A percentile compares a stretch with the other conserved stretches of the same genome.
phyloP scores from a whole-genome alignment of 2,113 vertebrate species.

The Erythrocercus mccallii region DNA sequence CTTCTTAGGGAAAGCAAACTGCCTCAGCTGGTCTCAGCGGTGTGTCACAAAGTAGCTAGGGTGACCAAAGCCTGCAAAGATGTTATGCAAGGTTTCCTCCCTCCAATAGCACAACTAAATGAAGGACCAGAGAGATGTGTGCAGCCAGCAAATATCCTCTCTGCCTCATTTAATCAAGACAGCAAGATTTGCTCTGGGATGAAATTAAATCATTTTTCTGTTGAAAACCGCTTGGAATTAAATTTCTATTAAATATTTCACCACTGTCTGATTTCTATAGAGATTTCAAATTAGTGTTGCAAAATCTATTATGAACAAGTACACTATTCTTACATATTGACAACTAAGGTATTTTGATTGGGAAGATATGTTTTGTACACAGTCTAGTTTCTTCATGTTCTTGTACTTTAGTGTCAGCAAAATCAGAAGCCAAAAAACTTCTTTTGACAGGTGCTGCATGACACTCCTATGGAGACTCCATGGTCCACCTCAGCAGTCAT shows the following conservation, averaged over 20 bases:
- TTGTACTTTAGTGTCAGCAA: neutral
- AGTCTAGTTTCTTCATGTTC: neutral
- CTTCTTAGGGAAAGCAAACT: neutral
- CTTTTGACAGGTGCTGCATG: neutral
- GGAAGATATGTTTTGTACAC: neutral
- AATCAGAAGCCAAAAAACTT: neutral
- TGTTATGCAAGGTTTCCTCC: neutral
- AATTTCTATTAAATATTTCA: conserved; percentile 24
- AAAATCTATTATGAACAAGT: neutral
- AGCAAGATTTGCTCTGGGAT: neutral
- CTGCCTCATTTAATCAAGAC: conserved; percentile 1
- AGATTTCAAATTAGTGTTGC: neutral
- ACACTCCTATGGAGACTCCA: neutral
- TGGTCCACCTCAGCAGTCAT: neutral
- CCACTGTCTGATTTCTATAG: neutral
- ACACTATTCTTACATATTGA: neutral
- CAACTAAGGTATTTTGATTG: neutral
- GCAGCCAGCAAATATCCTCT: neutral
- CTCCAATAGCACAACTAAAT: neutral
- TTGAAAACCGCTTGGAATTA: neutral
- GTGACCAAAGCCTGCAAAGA: neutral
- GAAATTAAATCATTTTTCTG: conserved; percentile 34
- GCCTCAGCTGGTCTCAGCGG: neutral
- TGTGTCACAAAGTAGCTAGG: neutral
- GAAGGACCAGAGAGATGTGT: fast-evolving